phyloP scores from a whole-genome alignment of 2,888 invertebrate genomes.

The Ferrisia virgata region DNA sequence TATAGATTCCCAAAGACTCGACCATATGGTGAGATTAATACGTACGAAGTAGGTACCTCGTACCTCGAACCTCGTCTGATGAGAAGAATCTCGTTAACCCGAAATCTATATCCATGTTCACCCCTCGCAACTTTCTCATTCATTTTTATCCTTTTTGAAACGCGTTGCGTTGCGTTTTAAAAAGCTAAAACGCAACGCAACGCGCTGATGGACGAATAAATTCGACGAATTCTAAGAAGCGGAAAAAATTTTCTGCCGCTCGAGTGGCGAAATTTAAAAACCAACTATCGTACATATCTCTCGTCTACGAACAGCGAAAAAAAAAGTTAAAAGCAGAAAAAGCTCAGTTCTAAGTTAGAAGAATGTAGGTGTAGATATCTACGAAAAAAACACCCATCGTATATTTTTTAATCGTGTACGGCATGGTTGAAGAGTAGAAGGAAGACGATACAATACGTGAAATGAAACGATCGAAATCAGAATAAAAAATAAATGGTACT shows the following conservation, averaged over 20 bases:
- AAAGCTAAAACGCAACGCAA: neutral
- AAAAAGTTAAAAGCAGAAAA: neutral
- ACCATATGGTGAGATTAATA: conserved; percentile 8
- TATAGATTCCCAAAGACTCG: neutral
- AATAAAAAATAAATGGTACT: neutral
- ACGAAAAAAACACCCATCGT: neutral
- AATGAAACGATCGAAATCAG: neutral
- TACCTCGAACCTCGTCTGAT: neutral
- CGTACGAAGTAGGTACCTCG: neutral
- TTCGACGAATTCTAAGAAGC: conserved; percentile 3
- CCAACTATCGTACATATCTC: neutral
- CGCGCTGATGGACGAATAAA: neutral
- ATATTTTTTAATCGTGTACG: neutral
- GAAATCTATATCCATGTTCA: too few species aligned
- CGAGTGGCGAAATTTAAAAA: conserved; percentile 6
- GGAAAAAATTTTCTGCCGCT: conserved; percentile 10
- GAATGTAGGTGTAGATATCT: too few species aligned
- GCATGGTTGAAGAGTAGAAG: neutral
- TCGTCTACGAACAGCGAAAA: neutral
- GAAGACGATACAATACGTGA: neutral
- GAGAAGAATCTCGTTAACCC: conserved; percentile 1
- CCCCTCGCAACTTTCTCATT: neutral
- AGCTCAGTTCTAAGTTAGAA: neutral
- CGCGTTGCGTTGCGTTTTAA: neutral
- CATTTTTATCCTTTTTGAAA: neutral